A percentile compares a stretch with the other conserved stretches of the same genome.
Conservation (phyloP, 37 sponge, comb jelly and placozoan species). For the Theonella swinhoei region DNA sequence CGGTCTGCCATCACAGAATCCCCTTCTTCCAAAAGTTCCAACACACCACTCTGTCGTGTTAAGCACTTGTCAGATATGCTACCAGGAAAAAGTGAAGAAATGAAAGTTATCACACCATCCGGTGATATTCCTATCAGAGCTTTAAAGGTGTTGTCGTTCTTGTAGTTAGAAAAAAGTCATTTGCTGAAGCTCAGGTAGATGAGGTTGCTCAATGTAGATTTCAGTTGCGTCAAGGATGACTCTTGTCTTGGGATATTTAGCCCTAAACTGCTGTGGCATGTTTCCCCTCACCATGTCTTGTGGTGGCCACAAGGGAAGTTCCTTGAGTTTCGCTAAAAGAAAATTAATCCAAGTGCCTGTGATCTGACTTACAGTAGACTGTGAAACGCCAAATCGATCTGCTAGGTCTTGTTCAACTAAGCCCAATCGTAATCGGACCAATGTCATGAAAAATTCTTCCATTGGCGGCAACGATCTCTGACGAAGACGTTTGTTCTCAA, state of each 20-base stretch:
- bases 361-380: slow-evolving; percentile 32
- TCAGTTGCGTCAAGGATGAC: slow-evolving; percentile 62
- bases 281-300: not conserved
- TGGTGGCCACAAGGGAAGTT: slow-evolving; percentile 27
- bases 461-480: slow-evolving; percentile 1
- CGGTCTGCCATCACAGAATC: slow-evolving; percentile 68
- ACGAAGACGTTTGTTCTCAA: not conserved
- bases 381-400: slow-evolving; percentile 21
- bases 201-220: slow-evolving; percentile 38
- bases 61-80: slow-evolving; percentile 53
- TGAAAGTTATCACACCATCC: slow-evolving; percentile 50
- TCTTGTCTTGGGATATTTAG: slow-evolving; percentile 18
- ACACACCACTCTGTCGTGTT: slow-evolving; percentile 36
- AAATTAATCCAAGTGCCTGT: slow-evolving; percentile 27
- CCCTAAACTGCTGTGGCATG: slow-evolving; percentile 31
- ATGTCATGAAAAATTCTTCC: slow-evolving; percentile 28
- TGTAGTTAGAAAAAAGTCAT: slow-evolving; percentile 60
- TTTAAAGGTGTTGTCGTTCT: slow-evolving; percentile 60
- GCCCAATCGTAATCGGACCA: slow-evolving; percentile 29
- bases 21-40: slow-evolving; percentile 49
- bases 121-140: slow-evolving; percentile 60
- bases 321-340: slow-evolving; percentile 33
- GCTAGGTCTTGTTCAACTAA: slow-evolving; percentile 23
- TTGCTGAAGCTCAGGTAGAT: slow-evolving; percentile 29
- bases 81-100: slow-evolving; percentile 48